Evolutionary conservation across 2,113 vertebrate genomes (phyloP), one percentile per base, ranked within the genome.

Genomic region (Melanostigma gelatinosum): DNA sequence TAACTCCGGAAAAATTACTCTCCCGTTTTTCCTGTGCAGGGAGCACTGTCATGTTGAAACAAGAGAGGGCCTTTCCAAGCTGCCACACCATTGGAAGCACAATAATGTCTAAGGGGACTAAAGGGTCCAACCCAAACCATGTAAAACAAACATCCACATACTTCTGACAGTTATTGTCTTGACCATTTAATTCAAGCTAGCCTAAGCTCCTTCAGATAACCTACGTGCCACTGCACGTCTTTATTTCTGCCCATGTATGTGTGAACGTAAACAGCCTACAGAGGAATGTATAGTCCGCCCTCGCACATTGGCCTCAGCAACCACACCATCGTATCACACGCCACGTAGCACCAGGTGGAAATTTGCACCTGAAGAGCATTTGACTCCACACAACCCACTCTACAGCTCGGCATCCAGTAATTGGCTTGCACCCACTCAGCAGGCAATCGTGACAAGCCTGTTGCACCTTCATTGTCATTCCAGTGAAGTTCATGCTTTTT

Each of bases 321-420:
- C 54, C 50, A 4, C 64, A 74, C 50, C 48, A 48, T 82, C 61
- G 85, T 69, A 83, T 80, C 77, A 36, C 54, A 60, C 20, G 52
- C 34, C 60, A 48, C 77, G 42, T 72, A 63, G 83, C 69, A 60
- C 38, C 16, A 48, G 74, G 75, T 38, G 32, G 74, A 76, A 71
- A 74, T 77, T n/a, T 77, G 70, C 60, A 78, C 73, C 85, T 84
- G 80, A 85, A 85, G 77, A 85, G 88, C 72, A 69, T 75, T 89
- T 84, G 85, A 90, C 80, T 82, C 75, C 54, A 20, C 27, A 1
- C 40, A 20, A 65, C 73, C 67, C 72, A 70, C 74, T 84, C 74
- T 32, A 24, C 63, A 75, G 24, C 74, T 69, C 9, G 1, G 55
- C 78, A 79, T 72, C 10, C 8, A 52, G 77, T 75, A 83, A 85